Evolutionary conservation across 2,797 vertebrate genomes (phyloP).

Genomic region (Pangasius djambal): DNA sequence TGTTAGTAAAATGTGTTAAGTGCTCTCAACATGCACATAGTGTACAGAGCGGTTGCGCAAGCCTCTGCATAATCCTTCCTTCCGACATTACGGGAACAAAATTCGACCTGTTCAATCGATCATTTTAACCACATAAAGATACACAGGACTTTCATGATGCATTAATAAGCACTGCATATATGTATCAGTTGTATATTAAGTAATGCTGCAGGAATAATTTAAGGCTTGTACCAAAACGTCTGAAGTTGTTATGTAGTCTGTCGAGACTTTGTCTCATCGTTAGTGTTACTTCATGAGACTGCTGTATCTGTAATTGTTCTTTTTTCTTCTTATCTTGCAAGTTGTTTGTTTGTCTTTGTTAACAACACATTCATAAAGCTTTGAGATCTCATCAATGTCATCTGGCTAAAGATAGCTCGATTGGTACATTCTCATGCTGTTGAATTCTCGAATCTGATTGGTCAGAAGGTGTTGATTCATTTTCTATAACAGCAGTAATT

Average conservation of each 20-base stretch:
- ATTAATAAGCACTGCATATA: not conserved
- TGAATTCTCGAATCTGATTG: not conserved
- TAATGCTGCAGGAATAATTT: not conserved
- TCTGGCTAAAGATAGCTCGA: not conserved
- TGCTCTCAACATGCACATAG: constrained; percentile 67
- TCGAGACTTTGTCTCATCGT: not conserved
- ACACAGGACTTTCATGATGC: not conserved
- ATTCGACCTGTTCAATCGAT: not conserved
- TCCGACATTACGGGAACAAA: constrained; percentile 13
- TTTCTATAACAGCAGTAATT: not conserved
- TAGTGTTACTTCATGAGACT: not conserved
- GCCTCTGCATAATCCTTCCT: constrained; percentile 26
- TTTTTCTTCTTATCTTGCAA: not conserved
- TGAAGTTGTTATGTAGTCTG: not conserved
- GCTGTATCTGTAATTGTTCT: no score
- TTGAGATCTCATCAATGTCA: not conserved
- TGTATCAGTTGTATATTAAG: not conserved
- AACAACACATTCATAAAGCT: not conserved
- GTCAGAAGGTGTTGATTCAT: not conserved
- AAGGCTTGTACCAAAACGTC: not conserved
- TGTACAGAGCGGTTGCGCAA: constrained; percentile 53
- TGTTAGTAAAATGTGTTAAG: constrained; percentile 71
- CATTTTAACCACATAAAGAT: not conserved
- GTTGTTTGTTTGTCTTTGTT: not conserved
- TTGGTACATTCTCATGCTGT: not conserved